Percentiles rank a stretch among this genome's conserved stretches.
Evolutionary conservation across 2,888 invertebrate species (phyloP).

Genomic region (Sipha maydis): DNA sequence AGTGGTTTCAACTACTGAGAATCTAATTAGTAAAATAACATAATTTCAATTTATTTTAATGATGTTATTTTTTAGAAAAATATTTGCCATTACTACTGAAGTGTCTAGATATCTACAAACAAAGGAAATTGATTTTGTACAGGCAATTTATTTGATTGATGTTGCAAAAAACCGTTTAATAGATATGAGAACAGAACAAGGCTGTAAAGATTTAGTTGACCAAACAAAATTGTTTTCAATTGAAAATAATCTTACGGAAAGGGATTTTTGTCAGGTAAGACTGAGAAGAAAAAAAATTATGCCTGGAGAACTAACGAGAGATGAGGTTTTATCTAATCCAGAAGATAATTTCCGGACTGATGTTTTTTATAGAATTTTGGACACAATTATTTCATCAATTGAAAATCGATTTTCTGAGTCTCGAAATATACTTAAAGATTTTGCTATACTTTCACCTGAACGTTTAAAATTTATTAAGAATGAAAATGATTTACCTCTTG

Average conservation of each 20-base stretch:
- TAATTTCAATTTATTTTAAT: background rate
- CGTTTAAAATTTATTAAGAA: background rate
- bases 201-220: slow-evolving; percentile 10
- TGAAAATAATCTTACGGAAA: slow-evolving; percentile 20
- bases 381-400: slow-evolving; percentile 21
- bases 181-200: background rate
- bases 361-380: slow-evolving; percentile 7
- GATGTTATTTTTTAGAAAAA: slow-evolving; percentile 8
- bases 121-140: too few species aligned
- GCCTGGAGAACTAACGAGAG: background rate
- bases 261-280: background rate
- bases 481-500: background rate
- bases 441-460: slow-evolving; percentile 8
- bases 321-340: background rate
- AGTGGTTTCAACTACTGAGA: background rate
- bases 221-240: slow-evolving; percentile 17
- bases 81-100: slow-evolving; percentile 12
- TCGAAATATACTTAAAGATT: slow-evolving; percentile 7
- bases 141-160: slow-evolving; percentile 2
- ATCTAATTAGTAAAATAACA: background rate
- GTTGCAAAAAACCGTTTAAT: background rate
- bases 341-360: too few species aligned
- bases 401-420: slow-evolving; percentile 13
- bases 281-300: background rate
- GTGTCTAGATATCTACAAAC: too few species aligned